phyloP scores from a whole-genome alignment of 1,140 invertebrate species.

The Vanessa tameamea region DNA sequence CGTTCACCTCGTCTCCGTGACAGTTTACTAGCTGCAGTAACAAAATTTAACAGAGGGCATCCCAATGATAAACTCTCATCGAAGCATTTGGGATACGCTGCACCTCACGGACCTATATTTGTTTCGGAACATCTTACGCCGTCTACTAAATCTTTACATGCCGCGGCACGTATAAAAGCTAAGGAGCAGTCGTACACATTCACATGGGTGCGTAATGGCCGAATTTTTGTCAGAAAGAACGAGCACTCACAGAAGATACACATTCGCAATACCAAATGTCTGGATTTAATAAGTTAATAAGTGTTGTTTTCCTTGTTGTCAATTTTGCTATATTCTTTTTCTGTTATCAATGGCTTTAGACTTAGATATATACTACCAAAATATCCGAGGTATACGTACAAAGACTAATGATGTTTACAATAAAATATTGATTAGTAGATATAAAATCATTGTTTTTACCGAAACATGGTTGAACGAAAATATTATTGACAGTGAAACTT shows the following conservation, averaged over 20 bases:
- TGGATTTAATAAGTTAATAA: background rate
- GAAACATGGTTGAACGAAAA: constrained; percentile 28
- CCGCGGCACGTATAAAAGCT: constrained; percentile 2
- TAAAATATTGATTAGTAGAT: constrained; percentile 19
- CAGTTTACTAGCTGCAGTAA: background rate
- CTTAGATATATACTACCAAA: constrained; percentile 31
- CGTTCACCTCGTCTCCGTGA: background rate
- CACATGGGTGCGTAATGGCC: background rate
- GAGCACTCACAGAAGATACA: background rate
- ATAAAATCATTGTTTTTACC: constrained; percentile 25
- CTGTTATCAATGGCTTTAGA: background rate
- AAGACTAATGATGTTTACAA: constrained; percentile 23
- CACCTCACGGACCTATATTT: background rate
- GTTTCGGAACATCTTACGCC: constrained; percentile 10
- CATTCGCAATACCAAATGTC: background rate
- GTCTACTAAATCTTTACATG: background rate
- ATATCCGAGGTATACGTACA: constrained; percentile 27
- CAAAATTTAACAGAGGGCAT: background rate
- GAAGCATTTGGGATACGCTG: background rate
- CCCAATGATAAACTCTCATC: background rate
- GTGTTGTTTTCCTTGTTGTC: background rate
- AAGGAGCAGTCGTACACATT: background rate
- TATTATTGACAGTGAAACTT: constrained; percentile 12
- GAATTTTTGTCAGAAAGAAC: background rate
- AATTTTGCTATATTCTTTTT: background rate